Base-by-base conservation (phyloP, 2,113 vertebrate species). In the Caloenas nicobarica region DNA sequence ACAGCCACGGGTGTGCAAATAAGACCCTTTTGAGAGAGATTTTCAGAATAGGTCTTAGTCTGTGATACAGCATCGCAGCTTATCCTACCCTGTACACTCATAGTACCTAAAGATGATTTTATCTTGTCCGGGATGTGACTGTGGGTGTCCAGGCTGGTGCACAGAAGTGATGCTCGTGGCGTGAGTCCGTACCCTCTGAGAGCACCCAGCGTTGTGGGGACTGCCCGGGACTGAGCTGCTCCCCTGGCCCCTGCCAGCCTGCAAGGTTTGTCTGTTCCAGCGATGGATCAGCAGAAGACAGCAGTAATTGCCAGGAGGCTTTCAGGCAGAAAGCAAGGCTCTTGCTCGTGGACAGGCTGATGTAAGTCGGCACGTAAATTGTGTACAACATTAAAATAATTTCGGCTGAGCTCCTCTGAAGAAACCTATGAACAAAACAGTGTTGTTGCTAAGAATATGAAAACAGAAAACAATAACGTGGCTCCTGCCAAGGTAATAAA, bases 381-480 rank as follows among this genome's bases (percentile, higher is more conserved):
- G 71, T 76, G 88, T 86, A 70, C 92, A 95, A 69, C 88, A 89
- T 44, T 33, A 82, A 93, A 89, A 89, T 80, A 69, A 88, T 92
- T 81, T 82, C 73, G 66, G 69, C 64, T 0, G 11, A 81, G 69
- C 78, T 88, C 66, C 79, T 36, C 38, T 62, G 65, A 92, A 92
- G 87, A 87, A 89, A 84, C n/a, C 66, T 50, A 56, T 25, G 86
- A 88, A 65, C 68, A 83, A 86, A 93, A 89, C 77, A 66, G 13
- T 31, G 36, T 51, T 88, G 92, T 93, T 92, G 80, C 95, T 92
- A 93, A 88, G 94, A 93, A 96, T 92, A 88, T 54, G 86, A 77
- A 92, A 96, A 93, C 72, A 96, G 79, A 80, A 93, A 88, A 93
- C 91, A 95, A 81, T 94, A 88, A 94, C 8, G 79, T 86, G 71